Evolutionary conservation across 2,888 invertebrate species (phyloP).

Genomic region (Sphaerophoria rueppellii): DNA sequence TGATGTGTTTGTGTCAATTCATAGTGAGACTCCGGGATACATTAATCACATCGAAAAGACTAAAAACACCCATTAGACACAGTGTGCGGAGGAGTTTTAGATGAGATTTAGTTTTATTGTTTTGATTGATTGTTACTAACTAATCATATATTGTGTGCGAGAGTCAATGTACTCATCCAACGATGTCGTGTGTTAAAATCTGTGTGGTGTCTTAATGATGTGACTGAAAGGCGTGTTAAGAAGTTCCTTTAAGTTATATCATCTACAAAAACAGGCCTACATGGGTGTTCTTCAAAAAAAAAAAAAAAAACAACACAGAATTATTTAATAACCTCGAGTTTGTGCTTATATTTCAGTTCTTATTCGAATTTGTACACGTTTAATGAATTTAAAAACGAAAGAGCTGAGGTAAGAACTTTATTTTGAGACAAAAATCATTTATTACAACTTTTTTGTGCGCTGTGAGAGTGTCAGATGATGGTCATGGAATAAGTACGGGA

Average conservation of each 20-base stretch:
- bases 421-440: conserved; percentile 10
- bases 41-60: conserved; percentile 43
- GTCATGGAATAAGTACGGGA: not conserved
- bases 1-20: conserved; percentile 37
- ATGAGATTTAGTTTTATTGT: conserved; percentile 18
- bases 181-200: not conserved
- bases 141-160: conserved; percentile 11
- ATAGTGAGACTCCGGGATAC: conserved; percentile 15
- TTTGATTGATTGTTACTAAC: conserved; percentile 39
- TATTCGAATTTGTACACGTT: not conserved
- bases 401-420: conserved; percentile 20
- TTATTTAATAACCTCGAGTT: conserved; percentile 13
- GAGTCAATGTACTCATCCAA: conserved; percentile 54
- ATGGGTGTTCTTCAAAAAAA: conserved; percentile 29
- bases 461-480: conserved; percentile 21
- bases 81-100: conserved; percentile 18
- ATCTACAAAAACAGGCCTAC: conserved; percentile 5
- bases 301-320: no score
- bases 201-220: conserved; percentile 44
- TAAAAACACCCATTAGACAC: not conserved
- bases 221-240: conserved; percentile 43
- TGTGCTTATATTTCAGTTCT: conserved; percentile 29
- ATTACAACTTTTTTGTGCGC: conserved; percentile 9
- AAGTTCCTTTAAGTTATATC: conserved; percentile 41
- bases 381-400: conserved; percentile 6